Evolutionary conservation across 2,888 invertebrate genomes (phyloP), one percentile per base, ranked within the genome.

Genomic region (Colostygia pectinataria): DNA sequence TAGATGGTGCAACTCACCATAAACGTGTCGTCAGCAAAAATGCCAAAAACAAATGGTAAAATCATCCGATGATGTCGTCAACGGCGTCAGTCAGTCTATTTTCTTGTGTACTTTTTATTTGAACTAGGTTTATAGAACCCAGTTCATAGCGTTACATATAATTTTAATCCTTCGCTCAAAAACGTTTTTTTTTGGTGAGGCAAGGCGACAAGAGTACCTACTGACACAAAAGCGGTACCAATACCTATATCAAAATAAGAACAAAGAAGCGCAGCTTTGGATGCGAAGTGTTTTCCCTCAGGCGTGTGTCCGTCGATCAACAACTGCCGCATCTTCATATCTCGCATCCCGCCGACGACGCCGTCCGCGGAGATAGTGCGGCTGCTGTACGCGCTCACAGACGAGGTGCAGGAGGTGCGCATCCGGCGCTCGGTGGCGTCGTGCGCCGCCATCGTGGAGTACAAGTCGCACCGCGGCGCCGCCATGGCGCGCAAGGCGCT

Each of bases 291-390:
- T 27, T 24, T 53, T 10, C 12, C 38, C 13, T 0, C 57, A 90
- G 95, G 95, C 4, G 95, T 95, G 6, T 93, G 94, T 34, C 91
- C 91, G 12, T 94, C 94, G 32, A 91, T 94, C 33, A 95, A 96
- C 80, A 96, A 96, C 79, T 95, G 95, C 66, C 91, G 95, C 40
- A 89, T 96, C 42, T 94, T 93, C 74, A 91, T 96, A 59, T 88
- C 86, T 28, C 87, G 88, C 55, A 86, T 90, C 49, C 74, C 93
- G 90, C 63, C 92, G 80, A 91, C 88, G 32, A 93, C 92, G 57
- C 83, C 90, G 4, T 89, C 91, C 39, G 89, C 91, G n/a, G 93
- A 94, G 73, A 92, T 95, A 44, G 79, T 85, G 20, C 80, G 85
- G 0, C 78, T 91, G 61, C 88, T 94, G 77, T 86, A 86, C 58